Evolutionary conservation across 2,113 vertebrate species (phyloP).

Genomic region (Carassius gibelio): DNA sequence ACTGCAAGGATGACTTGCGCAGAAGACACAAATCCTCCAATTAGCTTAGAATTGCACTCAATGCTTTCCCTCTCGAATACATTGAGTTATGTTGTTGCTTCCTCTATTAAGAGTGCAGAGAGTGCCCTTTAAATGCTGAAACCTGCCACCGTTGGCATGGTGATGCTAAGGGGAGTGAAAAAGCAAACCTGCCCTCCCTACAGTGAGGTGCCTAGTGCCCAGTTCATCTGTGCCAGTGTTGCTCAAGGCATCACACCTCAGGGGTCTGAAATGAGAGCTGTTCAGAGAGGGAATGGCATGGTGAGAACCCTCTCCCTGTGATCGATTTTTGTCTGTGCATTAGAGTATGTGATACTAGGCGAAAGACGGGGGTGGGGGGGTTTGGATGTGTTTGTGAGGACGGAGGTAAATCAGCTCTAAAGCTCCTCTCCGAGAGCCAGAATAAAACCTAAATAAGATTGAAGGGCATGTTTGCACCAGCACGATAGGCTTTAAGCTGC

Average conservation of each 20-base stretch:
- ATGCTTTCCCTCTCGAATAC: background rate
- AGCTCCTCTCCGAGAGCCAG: background rate
- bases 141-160: slow-evolving; percentile 77
- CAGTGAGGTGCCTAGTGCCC: slow-evolving; percentile 41
- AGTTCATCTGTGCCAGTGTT: slow-evolving; percentile 51
- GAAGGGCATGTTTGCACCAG: slow-evolving; percentile 27
- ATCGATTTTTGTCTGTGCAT: slow-evolving; percentile 29
- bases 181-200: slow-evolving; percentile 37
- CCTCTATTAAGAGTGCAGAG: slow-evolving; percentile 62
- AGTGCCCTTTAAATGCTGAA: slow-evolving; percentile 75
- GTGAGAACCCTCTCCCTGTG: background rate
- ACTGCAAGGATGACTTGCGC: background rate
- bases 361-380: background rate
- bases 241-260: slow-evolving; percentile 39
- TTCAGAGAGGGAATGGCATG: background rate
- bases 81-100: slow-evolving; percentile 40
- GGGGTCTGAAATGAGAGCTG: slow-evolving; percentile 29
- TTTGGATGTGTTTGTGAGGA: background rate
- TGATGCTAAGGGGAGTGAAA: slow-evolving; percentile 57
- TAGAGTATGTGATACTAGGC: slow-evolving; percentile 31
- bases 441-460: slow-evolving; percentile 42
- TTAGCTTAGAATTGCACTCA: background rate
- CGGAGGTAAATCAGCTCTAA: slow-evolving; percentile 15
- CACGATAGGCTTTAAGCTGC: slow-evolving; percentile 21
- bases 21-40: slow-evolving; percentile 8